These are phyloP conservation scores for Muraenolepis orangiensis DNA, from an alignment of 2,797 vertebrate genomes.

Conservation along the genomic window DNA sequence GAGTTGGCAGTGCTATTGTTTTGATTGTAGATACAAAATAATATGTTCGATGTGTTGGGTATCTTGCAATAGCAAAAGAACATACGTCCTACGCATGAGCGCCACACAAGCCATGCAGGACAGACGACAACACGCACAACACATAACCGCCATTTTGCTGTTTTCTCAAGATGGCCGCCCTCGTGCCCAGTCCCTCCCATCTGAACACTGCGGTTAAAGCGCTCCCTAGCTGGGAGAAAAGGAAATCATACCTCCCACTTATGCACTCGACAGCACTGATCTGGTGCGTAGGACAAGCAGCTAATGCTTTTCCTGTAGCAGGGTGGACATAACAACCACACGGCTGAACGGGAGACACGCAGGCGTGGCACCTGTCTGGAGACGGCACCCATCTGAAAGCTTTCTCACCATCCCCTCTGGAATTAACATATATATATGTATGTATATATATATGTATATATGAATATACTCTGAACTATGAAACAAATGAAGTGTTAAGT, in stretches of 20 bases:
- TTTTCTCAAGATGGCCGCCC: conserved; percentile 28
- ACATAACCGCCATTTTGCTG: conserved; percentile 32
- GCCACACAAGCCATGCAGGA: neutral
- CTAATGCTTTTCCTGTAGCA: conserved; percentile 16
- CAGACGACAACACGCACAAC: neutral
- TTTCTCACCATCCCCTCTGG: neutral
- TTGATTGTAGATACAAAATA: too few species aligned
- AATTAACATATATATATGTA: neutral
- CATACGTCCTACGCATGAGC: neutral
- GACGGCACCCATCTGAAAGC: conserved; percentile 51
- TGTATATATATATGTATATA: neutral
- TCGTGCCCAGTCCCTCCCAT: conserved; percentile 3
- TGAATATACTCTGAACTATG: conserved; percentile 11
- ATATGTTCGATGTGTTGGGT: neutral
- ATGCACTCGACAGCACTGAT: conserved; percentile 16
- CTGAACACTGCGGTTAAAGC: neutral
- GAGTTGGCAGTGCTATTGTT: too few species aligned
- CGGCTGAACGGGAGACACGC: conserved; percentile 1
- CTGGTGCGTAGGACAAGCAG: conserved; percentile 15
- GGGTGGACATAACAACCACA: conserved; percentile 16
- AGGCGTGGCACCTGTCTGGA: conserved; percentile 56
- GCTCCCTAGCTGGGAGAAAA: conserved; percentile 5
- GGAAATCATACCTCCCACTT: conserved; percentile 21
- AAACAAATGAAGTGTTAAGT: neutral
- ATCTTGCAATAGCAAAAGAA: neutral